Percentiles rank a stretch among this genome's conserved stretches.
Evolutionary conservation across 2,113 vertebrate species (phyloP).

Genomic region (Phocoena phocoena): DNA sequence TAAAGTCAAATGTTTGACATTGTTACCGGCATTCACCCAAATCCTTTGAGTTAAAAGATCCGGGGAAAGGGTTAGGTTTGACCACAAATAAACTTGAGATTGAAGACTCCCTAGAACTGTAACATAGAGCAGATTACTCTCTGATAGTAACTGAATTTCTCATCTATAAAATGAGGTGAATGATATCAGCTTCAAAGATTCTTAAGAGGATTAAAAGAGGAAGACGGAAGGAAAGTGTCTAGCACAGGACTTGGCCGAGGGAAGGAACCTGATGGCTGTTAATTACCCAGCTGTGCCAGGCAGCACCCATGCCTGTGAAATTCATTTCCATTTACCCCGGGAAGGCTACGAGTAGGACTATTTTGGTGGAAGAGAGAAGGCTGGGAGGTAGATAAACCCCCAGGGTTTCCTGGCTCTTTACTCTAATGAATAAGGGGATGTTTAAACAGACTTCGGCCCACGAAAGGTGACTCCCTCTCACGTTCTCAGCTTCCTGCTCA

Average conservation of each 20-base stretch:
- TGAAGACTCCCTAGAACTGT: neutral
- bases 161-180: neutral
- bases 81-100: neutral
- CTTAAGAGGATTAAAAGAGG: neutral
- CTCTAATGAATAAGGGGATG: neutral
- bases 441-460: neutral
- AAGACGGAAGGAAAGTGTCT: neutral
- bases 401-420: neutral
- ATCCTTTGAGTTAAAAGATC: neutral
- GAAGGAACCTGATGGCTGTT: neutral
- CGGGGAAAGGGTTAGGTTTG: neutral
- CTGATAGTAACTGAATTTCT: neutral
- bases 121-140: neutral
- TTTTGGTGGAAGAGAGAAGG: neutral
- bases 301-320: neutral
- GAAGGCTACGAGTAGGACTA: neutral
- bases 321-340: neutral
- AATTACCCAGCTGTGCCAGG: fast-evolving
- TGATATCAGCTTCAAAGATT: neutral
- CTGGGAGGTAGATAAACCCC: neutral
- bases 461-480: neutral
- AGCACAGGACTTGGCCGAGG: neutral
- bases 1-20: neutral
- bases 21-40: neutral
- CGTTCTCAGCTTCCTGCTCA: conserved; percentile 52